phyloP scores from a whole-genome alignment of 2,113 vertebrate genomes.

The Pitta sordida region DNA sequence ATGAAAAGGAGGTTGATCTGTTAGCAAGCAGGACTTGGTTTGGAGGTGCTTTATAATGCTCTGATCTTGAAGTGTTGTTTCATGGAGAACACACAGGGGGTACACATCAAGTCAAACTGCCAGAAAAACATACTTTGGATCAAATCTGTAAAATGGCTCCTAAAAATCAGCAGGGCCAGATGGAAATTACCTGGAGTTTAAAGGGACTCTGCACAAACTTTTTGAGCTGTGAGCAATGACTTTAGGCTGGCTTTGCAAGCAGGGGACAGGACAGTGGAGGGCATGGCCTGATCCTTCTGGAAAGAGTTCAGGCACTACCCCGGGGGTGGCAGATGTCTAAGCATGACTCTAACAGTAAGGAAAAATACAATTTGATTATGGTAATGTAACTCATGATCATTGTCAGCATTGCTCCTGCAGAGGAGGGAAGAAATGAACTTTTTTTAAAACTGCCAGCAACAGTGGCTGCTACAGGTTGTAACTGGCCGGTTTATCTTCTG shows the following conservation, averaged over 20 bases:
- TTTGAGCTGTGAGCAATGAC: background rate
- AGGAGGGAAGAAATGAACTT: background rate
- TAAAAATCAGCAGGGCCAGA: background rate
- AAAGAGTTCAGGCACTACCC: background rate
- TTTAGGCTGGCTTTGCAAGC: background rate
- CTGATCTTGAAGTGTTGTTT: background rate
- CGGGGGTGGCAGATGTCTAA: background rate
- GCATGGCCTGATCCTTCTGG: background rate
- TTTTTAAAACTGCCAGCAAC: background rate
- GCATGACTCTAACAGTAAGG: background rate
- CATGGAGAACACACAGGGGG: rapidly evolving
- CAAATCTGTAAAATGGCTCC: background rate
- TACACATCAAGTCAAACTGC: background rate
- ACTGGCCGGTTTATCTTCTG: background rate
- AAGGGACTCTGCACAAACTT: background rate
- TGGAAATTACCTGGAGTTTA: background rate
- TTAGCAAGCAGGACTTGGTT: background rate
- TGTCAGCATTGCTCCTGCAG: background rate
- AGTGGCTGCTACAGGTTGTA: background rate
- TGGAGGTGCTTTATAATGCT: background rate
- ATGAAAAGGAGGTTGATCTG: background rate
- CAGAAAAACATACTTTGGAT: background rate
- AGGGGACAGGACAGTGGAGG: background rate
- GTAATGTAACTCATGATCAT: background rate
- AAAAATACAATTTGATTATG: background rate